Base-by-base conservation (phyloP, 2,888 invertebrate genomes). In the Phyllotreta cruciferae region DNA sequence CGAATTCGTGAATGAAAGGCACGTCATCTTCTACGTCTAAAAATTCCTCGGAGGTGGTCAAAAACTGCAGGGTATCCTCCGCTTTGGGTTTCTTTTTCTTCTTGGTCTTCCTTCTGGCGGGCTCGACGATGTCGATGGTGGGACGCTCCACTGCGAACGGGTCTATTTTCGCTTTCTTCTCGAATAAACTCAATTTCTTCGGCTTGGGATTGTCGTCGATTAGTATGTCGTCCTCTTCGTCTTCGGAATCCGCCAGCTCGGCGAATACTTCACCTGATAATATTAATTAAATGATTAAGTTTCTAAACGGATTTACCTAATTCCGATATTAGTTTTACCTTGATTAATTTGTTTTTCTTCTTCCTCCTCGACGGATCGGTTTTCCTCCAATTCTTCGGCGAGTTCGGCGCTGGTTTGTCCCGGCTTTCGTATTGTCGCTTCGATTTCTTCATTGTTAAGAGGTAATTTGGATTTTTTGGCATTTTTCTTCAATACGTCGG, bases 401-500 rank as follows among this genome's bases (percentile, higher is more conserved):
- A 73, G 13, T 38, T 76, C 77, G 6, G 66, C 70, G 38, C 73
- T 74, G 7, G 71, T 68, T 62, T 73, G 63, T 6, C 61, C 74
- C 42, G 71, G 54, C 56, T 64, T 42, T 8, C 70, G 66, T 11
- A 73, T 67, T 4, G 71, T 73, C n/a, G 71, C 73, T 50, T 71
- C 62, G 14, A 70, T 67, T 34, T 60, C 66, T 42, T 70, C 67
- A 1, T 57, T 62, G 11, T 67, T 52, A 10, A 64, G 64, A 50
- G 68, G 64, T 8, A 41, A 10, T 11, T 49, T 55, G 13, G 36
- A 64, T 14, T 6, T 37, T 44, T 49, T 67, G 0, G 71, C 50
- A 66, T 74, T 75, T 52, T 68, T 58, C 35, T 76, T 75, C 8
- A 79, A 64, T 50, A 78, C 52, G 10, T 76, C 74, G 73, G 79